A percentile compares a stretch with the other conserved stretches of the same genome.
Conservation (phyloP, 2,113 vertebrate species). For the Prunella fulvescens region DNA sequence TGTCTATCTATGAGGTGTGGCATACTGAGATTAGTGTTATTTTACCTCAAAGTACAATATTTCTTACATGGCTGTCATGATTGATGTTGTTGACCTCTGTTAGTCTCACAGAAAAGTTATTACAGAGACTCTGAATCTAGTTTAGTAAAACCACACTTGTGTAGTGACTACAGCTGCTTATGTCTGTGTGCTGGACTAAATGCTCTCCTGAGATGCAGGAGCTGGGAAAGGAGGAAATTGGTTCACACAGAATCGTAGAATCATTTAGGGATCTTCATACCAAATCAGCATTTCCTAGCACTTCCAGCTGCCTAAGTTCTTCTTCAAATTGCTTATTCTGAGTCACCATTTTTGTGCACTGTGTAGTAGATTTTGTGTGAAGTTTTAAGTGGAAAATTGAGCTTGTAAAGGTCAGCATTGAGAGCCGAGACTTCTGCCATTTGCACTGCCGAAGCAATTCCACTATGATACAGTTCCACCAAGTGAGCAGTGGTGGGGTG, state of each 20-base stretch:
- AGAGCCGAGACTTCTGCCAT: neutral
- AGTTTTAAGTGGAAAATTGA: neutral
- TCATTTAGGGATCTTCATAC: neutral
- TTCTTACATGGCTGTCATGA: neutral
- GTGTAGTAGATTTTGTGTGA: neutral
- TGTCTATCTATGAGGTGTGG: neutral
- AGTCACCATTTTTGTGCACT: neutral
- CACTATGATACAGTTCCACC: neutral
- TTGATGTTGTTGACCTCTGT: neutral
- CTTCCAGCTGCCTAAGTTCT: neutral
- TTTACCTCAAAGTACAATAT: neutral
- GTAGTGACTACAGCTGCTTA: neutral
- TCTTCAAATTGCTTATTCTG: neutral
- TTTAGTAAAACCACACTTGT: neutral
- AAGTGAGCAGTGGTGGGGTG: neutral
- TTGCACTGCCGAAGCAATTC: neutral
- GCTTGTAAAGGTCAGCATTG: rapidly evolving
- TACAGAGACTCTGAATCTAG: neutral
- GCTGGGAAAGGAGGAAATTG: neutral
- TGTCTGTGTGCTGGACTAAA: neutral
- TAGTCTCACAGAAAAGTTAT: neutral
- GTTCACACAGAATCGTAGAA: neutral
- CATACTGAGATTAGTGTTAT: neutral
- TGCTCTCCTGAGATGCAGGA: neutral
- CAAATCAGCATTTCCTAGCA: neutral